Percentiles rank a stretch among this genome's conserved stretches.
Evolutionary conservation across 2,113 vertebrate species (phyloP).

Genomic region (Dunckerocampus dactyliophorus): DNA sequence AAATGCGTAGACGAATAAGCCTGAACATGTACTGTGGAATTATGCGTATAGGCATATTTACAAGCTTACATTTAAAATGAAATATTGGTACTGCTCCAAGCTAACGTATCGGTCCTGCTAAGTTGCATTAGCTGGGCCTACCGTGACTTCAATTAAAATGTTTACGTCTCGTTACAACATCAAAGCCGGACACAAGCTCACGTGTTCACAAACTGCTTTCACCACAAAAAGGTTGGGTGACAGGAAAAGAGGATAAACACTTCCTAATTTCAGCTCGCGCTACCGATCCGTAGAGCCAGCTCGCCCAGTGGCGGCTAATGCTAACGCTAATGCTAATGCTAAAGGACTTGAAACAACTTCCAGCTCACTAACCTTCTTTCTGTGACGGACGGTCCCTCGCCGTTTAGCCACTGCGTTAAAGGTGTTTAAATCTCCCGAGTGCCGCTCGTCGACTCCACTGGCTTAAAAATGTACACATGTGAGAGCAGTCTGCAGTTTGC

Average conservation of each 20-base stretch:
- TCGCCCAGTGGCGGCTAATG: constrained; percentile 33
- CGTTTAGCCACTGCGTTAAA: background rate
- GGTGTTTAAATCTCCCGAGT: background rate
- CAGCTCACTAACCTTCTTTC: constrained; percentile 13
- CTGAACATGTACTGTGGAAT: too few relatives aligned
- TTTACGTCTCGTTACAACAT: background rate
- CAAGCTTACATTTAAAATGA: too few relatives aligned
- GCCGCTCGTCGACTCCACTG: background rate
- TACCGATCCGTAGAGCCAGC: constrained; percentile 5
- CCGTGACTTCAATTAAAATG: constrained; percentile 4
- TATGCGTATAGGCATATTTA: too few relatives aligned
- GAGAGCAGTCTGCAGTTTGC: background rate
- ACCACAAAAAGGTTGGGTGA: background rate
- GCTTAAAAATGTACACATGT: background rate
- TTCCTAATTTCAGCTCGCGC: constrained; percentile 3
- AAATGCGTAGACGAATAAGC: too few relatives aligned
- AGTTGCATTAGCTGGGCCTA: background rate
- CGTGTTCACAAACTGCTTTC: constrained; percentile 23
- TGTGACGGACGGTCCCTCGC: background rate
- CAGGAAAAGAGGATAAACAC: background rate
- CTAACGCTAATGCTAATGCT: background rate
- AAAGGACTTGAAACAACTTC: constrained; percentile 18
- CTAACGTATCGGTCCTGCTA: too few relatives aligned
- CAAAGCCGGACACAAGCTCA: background rate
- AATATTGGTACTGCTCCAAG: too few relatives aligned